Evolutionary conservation across 2,797 vertebrate genomes (phyloP).

Genomic region (Sebastes dallii): DNA sequence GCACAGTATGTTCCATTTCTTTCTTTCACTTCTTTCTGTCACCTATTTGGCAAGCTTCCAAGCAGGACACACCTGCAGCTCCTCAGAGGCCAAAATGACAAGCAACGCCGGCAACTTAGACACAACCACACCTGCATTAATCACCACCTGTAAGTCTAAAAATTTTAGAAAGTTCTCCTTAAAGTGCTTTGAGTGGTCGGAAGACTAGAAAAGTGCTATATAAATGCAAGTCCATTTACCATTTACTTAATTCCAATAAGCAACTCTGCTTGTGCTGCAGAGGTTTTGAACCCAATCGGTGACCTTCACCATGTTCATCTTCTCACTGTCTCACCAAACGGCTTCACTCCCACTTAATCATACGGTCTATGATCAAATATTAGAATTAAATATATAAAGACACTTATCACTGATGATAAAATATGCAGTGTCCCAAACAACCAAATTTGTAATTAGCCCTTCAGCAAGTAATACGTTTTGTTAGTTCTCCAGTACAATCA

Average conservation of each 20-base stretch:
- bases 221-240: too few relatives aligned
- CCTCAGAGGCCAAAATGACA: background rate
- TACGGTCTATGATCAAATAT: background rate
- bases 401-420: background rate
- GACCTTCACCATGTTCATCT: background rate
- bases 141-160: too few relatives aligned
- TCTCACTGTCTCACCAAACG: background rate
- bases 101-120: background rate
- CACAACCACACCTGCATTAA: background rate
- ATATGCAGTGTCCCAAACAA: background rate
- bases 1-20: background rate
- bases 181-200: too few relatives aligned
- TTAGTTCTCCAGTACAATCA: background rate
- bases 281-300: background rate
- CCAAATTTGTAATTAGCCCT: background rate
- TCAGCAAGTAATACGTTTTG: conserved; percentile 7
- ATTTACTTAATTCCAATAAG: background rate
- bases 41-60: conserved; percentile 22
- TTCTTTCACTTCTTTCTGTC: background rate
- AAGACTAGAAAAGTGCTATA: too few relatives aligned
- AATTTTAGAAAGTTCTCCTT: background rate
- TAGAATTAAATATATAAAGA: background rate
- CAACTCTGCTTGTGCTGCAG: background rate
- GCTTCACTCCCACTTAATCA: background rate
- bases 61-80: conserved; percentile 40